A percentile compares a stretch with the other conserved stretches of the same genome.
Conservation (phyloP, 1,140 invertebrate genomes). For the Lordiphosa mommai region DNA sequence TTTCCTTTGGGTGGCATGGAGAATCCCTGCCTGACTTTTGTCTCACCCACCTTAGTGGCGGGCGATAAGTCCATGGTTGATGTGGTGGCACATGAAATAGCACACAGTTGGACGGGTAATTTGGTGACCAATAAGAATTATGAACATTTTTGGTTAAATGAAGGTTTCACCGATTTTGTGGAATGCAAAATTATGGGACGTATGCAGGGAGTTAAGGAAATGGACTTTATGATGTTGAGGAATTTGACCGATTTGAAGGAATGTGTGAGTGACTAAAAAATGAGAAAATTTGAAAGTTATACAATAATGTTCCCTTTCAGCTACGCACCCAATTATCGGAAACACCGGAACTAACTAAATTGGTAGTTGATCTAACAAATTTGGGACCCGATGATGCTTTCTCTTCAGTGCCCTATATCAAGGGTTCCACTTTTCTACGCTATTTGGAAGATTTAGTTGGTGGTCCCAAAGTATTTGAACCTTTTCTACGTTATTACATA, state of each 20-base stretch:
- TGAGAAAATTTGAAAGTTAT: too few species aligned
- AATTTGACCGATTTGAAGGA: slow-evolving; percentile 88
- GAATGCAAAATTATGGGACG: slow-evolving; percentile 91
- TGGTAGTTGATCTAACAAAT: slow-evolving; percentile 89
- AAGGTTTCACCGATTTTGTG: slow-evolving; percentile 96
- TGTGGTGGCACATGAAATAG: slow-evolving; percentile 96
- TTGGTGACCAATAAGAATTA: slow-evolving; percentile 95
- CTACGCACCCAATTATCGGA: slow-evolving; percentile 76
- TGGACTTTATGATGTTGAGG: slow-evolving; percentile 90
- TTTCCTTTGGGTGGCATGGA: slow-evolving; percentile 99
- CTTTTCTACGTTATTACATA: slow-evolving; percentile 91
- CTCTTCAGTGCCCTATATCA: slow-evolving; percentile 94
- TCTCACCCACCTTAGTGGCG: slow-evolving; percentile 94
- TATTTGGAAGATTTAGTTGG: slow-evolving; percentile 93
- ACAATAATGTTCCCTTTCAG: slow-evolving; percentile 81
- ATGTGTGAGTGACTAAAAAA: slow-evolving; percentile 85
- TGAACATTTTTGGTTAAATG: slow-evolving; percentile 98
- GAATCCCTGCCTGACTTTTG: slow-evolving; percentile 97
- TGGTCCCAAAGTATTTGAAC: slow-evolving; percentile 90
- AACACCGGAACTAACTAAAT: slow-evolving; percentile 83
- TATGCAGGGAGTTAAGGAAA: slow-evolving; percentile 84
- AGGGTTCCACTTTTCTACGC: slow-evolving; percentile 92
- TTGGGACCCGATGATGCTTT: slow-evolving; percentile 96
- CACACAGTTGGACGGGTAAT: slow-evolving; percentile 98
- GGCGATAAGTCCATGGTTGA: slow-evolving; percentile 93